Conservation (phyloP, 2,888 invertebrate genomes). For the Caenorhabditis zanzibari region DNA sequence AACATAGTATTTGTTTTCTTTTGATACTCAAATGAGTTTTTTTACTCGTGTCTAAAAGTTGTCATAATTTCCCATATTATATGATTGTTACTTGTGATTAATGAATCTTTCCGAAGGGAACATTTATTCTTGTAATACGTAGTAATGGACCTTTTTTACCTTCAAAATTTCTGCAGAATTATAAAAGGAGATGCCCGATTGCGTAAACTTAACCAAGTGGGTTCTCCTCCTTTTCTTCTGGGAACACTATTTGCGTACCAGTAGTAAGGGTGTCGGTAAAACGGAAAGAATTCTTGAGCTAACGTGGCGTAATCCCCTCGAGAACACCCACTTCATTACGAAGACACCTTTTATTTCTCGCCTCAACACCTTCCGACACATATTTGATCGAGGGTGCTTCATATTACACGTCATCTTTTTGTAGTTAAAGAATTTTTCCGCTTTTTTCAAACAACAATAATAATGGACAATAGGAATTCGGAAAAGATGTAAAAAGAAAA, state of each 20-base stretch:
- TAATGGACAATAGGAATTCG: too few relatives aligned
- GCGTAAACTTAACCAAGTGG: slow-evolving; percentile 4
- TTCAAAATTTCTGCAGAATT: neutral
- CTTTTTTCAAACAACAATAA: too few relatives aligned
- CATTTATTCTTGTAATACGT: neutral
- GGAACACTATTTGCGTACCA: slow-evolving; percentile 55
- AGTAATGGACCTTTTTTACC: neutral
- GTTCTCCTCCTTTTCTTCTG: neutral
- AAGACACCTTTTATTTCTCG: slow-evolving; percentile 20
- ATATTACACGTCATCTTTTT: neutral
- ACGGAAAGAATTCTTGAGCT: slow-evolving; percentile 45
- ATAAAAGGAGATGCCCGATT: neutral
- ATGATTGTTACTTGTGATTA: neutral
- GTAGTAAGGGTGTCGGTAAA: slow-evolving; percentile 42
- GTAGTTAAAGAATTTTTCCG: too few relatives aligned
- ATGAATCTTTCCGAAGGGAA: neutral
- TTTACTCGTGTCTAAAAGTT: neutral
- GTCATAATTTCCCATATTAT: neutral
- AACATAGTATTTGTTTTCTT: neutral
- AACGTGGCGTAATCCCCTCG: slow-evolving; percentile 68
- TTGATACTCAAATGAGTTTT: neutral
- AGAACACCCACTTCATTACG: slow-evolving; percentile 70
- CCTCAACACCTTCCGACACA: slow-evolving; percentile 57
- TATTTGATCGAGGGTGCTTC: slow-evolving; percentile 38
- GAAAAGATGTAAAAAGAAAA: too few relatives aligned